phyloP scores from a whole-genome alignment of 2,888 invertebrate species.

The Trachelus troglodyta region DNA sequence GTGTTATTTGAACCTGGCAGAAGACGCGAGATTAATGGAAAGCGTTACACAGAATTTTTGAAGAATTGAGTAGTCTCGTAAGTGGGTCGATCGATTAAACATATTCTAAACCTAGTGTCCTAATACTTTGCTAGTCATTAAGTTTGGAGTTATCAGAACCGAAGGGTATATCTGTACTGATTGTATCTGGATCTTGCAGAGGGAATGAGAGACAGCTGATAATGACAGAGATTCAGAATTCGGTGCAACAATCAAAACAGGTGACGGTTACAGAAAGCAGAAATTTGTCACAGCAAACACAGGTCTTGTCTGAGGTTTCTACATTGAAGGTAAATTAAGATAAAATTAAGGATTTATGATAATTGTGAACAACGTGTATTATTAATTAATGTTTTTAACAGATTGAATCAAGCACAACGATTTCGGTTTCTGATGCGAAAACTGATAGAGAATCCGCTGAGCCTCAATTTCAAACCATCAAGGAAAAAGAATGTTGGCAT shows the following conservation, averaged over 20 bases:
- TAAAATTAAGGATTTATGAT: no score
- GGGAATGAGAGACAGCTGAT: slow-evolving; percentile 23
- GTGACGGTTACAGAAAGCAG: slow-evolving; percentile 8
- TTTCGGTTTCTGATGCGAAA: no score
- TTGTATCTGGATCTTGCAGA: slow-evolving; percentile 17
- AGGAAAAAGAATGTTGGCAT: slow-evolving; percentile 77
- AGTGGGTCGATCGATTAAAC: slow-evolving; percentile 6
- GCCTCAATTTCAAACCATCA: slow-evolving; percentile 69
- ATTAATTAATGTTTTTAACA: no score
- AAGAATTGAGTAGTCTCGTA: slow-evolving; percentile 10
- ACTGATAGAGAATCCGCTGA: slow-evolving; percentile 54
- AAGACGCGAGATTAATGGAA: background rate
- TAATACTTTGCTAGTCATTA: background rate
- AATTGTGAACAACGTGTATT: no score
- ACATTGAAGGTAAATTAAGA: no score
- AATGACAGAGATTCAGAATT: slow-evolving; percentile 14
- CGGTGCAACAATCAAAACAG: slow-evolving; percentile 18
- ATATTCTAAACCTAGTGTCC: slow-evolving; percentile 2
- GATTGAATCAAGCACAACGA: no score
- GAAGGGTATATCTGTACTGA: no score
- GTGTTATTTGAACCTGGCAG: background rate
- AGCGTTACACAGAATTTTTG: background rate
- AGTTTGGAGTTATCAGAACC: no score
- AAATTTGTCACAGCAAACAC: background rate
- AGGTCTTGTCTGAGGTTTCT: background rate